Base-by-base conservation (phyloP, 37 sponge, comb jelly and placozoan genomes). In the Axinella damicornis region DNA sequence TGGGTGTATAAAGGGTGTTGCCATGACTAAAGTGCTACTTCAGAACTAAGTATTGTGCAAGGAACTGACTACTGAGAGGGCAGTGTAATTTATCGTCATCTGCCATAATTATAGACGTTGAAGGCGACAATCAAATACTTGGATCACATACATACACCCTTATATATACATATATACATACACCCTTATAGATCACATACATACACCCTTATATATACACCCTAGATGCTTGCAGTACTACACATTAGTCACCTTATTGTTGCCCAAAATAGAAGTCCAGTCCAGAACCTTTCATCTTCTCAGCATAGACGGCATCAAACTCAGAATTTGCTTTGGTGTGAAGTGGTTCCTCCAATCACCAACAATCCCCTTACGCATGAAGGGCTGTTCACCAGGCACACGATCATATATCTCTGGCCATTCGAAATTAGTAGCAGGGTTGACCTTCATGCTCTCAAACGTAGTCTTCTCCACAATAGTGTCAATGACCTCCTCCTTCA, bases 301-400 rank as follows among this genome's bases (percentile, higher is more conserved):
- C 70, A 5, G 36, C n/a, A 60, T 73, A 83, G 22, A 61, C 21
- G 32, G 36, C 77, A 53, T 84, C 85, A 56, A 84, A 56, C 33
- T 71, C 53, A 27, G 27, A 52, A 17, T 56, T 40, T 84, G 85
- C 56, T 84, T 66, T n/a, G 52, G 37, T 25, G 58, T 76, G 38
- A 84, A 76, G 57, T 76, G 75, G 71, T 57, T 78, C 64, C 52
- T 77, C 86, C 86, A 86, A 72, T 86, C 86, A 40, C 86, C 86
- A 35, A 86, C 79, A 27, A 71, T 31, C 27, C 78, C 85, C 41
- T 84, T 84, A 14, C 85, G 65, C 19, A 84, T 24, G 69, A 84
- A 84, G n/a, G 27, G 37, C 14, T 34, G 19, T 17, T 37, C 13
- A 41, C 62, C 66, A 25, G 59, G 59, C 5, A 9, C 9, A 12